Evolutionary conservation across 2,888 invertebrate species (phyloP), one percentile per base, ranked within the genome.

Genomic region (Anoplius nigerrimus): DNA sequence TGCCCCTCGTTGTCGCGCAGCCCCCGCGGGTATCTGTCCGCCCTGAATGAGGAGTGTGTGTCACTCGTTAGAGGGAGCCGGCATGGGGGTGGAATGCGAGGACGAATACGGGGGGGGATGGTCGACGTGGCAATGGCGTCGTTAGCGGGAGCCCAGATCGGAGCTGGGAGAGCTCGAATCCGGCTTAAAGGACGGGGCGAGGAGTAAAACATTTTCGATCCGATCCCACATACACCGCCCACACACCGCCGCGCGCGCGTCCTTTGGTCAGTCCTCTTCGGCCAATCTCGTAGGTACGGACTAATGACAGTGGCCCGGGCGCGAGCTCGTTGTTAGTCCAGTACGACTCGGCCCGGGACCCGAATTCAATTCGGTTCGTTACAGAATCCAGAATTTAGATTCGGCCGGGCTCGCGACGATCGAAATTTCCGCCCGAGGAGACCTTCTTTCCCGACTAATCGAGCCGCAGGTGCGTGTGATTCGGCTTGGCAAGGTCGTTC

Each of bases 171-270:
- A 64, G 63, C 59, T 56, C 53, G 53, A 48, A 52, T 43, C 62
- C 46, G 60, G 68, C 68, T 67, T 63, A 24, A 61, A 67, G 71
- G 48, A 52, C 60, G 63, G 67, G n/a, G 67, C 67, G 67, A 62
- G 57, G 63, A 61, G 56, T 62, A 63, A 63, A 68, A 63, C 67
- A 60, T 71, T 71, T 63, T 71, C 67, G 60, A 65, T 61, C 46
- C 63, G 43, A n/a, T n/a, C n/a, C n/a, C n/a, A n/a, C n/a, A n/a
- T n/a, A n/a, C n/a, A n/a, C n/a, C n/a, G n/a, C 59, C 59, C 59
- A 57, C 51, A 46, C 68, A 48, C 46, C 21, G 11, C 42, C 21
- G 22, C 34, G 51, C 27, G n/a, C n/a, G n/a, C n/a, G 27, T 58
- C 53, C 20, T 66, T 69, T 65, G 55, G n/a, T n/a, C n/a, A n/a